These are phyloP conservation scores for Apostichopus japonicus DNA, from an alignment of 35 echinoderm and acorn worm species.

Conservation along the genomic window DNA sequence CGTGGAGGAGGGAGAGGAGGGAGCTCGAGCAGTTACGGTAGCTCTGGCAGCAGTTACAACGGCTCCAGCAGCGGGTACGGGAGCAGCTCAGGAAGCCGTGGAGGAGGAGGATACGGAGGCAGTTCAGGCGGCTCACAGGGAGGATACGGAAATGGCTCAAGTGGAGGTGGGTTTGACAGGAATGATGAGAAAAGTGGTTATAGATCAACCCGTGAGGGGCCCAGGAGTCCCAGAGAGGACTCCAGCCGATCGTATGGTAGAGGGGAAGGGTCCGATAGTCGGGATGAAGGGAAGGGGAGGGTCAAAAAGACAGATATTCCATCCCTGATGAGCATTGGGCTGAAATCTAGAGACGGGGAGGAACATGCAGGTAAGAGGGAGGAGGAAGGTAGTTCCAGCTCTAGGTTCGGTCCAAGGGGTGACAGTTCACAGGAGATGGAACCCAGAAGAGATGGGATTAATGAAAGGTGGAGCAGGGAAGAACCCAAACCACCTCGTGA, in stretches of 20 bases:
- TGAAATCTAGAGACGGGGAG: neutral
- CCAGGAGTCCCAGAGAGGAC: neutral
- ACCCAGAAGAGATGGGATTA: neutral
- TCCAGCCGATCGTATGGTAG: neutral
- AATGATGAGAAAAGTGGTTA: constrained; percentile 39
- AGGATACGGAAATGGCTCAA: constrained; percentile 1
- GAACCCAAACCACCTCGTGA: neutral
- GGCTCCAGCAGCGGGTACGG: neutral
- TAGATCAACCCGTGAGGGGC: neutral
- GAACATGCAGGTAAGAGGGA: constrained; percentile 3
- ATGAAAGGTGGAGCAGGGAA: neutral
- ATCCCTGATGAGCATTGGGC: constrained; percentile 32
- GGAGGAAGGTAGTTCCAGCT: too few relatives aligned
- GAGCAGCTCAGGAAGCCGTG: neutral
- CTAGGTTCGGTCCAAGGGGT: neutral
- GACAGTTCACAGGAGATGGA: neutral
- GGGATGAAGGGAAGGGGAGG: neutral
- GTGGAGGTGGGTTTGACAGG: constrained; percentile 54
- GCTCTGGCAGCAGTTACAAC: neutral
- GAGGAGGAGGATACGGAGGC: neutral
- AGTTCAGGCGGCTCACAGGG: neutral
- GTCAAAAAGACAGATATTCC: neutral
- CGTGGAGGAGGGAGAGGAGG: neutral
- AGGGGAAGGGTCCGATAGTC: neutral
- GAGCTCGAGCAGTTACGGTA: neutral